Percentiles rank a stretch among this genome's conserved stretches.
phyloP scores from a whole-genome alignment of 1,140 invertebrate genomes.

The Anastatus disparis region DNA sequence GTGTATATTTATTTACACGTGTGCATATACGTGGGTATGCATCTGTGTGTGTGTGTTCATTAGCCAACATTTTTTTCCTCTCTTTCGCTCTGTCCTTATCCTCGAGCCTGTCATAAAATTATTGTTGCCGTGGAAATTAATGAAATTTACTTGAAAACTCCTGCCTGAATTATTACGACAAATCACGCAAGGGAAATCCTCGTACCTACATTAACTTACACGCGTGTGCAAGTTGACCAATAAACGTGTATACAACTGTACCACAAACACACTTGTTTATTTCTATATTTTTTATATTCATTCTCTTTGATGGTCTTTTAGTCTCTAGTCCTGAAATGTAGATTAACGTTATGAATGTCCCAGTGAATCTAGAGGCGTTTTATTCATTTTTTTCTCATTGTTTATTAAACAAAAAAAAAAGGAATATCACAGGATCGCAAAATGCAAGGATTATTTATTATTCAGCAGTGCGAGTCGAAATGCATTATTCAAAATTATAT shows the following conservation, averaged over 20 bases:
- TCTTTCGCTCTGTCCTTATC: neutral
- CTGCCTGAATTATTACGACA: conserved; percentile 18
- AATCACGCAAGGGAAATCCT: conserved; percentile 25
- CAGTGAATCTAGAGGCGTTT: neutral
- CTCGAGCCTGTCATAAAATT: conserved; percentile 2
- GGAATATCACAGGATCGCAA: too few relatives aligned
- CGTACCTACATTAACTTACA: neutral
- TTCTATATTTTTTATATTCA: conserved; percentile 19
- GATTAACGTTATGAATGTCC: conserved; percentile 33
- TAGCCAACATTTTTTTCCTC: neutral
- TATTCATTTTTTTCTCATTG: too few relatives aligned
- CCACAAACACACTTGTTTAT: too few relatives aligned
- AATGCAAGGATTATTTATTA: too few relatives aligned
- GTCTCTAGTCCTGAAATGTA: conserved; percentile 13
- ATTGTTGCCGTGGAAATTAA: conserved; percentile 10
- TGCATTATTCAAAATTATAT: too few relatives aligned
- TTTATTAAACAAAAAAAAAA: too few relatives aligned
- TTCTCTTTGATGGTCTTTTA: conserved; percentile 16
- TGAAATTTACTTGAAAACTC: neutral
- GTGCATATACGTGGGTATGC: too few relatives aligned
- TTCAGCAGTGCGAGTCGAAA: too few relatives aligned
- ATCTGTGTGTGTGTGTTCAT: too few relatives aligned
- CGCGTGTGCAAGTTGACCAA: too few relatives aligned
- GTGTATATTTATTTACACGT: too few relatives aligned
- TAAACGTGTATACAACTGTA: too few relatives aligned